A percentile compares a stretch with the other conserved stretches of the same genome.
Evolutionary conservation across 2,888 invertebrate species (phyloP).

Genomic region (Drosophila leonis): DNA sequence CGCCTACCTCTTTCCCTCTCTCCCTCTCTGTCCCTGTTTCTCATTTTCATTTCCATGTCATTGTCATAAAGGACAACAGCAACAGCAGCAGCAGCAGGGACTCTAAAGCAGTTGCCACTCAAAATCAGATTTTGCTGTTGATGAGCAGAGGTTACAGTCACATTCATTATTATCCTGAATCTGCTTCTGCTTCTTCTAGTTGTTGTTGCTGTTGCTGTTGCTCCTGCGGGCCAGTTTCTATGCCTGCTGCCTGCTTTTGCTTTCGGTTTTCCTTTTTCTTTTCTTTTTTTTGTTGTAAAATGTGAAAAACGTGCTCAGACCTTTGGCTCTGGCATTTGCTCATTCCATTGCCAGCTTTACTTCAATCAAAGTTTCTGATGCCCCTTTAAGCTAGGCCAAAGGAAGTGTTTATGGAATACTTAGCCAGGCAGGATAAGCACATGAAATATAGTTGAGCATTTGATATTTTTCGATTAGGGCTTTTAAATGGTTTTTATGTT

Average conservation of each 20-base stretch:
- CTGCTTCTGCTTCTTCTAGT: not conserved
- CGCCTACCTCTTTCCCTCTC: not conserved
- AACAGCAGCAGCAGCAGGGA: conserved; percentile 13
- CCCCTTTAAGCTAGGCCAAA: conserved; percentile 8
- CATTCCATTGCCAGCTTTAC: conserved; percentile 16
- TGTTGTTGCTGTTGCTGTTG: conserved; percentile 3
- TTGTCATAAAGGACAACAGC: conserved; percentile 64
- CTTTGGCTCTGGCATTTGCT: conserved; percentile 38
- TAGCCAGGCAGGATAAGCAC: too few species aligned
- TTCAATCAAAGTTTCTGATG: conserved; percentile 36
- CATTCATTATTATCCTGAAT: conserved; percentile 52
- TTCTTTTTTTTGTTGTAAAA: conserved; percentile 42
- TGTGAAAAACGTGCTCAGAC: conserved; percentile 72
- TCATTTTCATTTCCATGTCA: conserved; percentile 64
- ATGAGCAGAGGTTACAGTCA: conserved; percentile 30
- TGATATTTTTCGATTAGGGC: not conserved
- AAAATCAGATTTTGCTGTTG: conserved; percentile 56
- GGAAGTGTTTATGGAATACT: conserved; percentile 3
- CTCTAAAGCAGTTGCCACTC: conserved; percentile 50
- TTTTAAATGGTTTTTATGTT: not conserved
- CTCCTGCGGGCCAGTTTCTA: conserved; percentile 28
- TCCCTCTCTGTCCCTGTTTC: not conserved
- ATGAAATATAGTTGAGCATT: conserved; percentile 2
- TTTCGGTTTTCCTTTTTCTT: conserved; percentile 1
- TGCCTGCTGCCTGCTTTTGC: conserved; percentile 4